Percentiles rank a stretch among this genome's conserved stretches.
These are phyloP conservation scores for Myocastor coypus DNA, from an alignment of 2,113 vertebrate genomes.

Conservation along the genomic window DNA sequence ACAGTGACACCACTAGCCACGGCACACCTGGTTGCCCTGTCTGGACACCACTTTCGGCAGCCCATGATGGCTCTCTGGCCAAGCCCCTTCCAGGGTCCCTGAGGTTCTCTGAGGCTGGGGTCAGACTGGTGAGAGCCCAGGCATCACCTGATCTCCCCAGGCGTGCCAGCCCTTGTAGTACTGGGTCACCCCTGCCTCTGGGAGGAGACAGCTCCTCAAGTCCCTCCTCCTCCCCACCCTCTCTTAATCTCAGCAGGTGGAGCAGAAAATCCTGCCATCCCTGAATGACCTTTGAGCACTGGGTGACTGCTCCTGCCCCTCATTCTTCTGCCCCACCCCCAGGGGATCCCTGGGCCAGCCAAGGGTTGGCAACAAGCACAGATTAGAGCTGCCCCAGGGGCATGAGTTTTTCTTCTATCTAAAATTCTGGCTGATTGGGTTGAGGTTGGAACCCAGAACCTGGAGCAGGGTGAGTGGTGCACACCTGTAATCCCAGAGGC, in stretches of 20 bases:
- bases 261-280: constrained; percentile 60
- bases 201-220: background rate
- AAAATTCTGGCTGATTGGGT: background rate
- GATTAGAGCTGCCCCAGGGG: background rate
- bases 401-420: background rate
- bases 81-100: background rate
- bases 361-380: background rate
- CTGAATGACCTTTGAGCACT: constrained; percentile 67
- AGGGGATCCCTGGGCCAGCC: background rate
- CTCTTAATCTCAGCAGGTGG: constrained; percentile 33
- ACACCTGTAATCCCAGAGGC: background rate
- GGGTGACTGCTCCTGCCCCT: background rate
- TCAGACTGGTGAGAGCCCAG: background rate
- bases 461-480: background rate
- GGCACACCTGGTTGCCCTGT: no score
- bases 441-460: background rate
- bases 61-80: constrained; percentile 21
- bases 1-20: no score
- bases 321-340: background rate
- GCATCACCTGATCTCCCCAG: background rate
- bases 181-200: background rate
- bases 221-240: constrained; percentile 29
- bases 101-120: background rate
- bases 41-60: background rate
- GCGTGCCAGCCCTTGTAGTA: background rate